Conservation (phyloP, 1,140 invertebrate species). For the Alviniconcha marisindica region DNA sequence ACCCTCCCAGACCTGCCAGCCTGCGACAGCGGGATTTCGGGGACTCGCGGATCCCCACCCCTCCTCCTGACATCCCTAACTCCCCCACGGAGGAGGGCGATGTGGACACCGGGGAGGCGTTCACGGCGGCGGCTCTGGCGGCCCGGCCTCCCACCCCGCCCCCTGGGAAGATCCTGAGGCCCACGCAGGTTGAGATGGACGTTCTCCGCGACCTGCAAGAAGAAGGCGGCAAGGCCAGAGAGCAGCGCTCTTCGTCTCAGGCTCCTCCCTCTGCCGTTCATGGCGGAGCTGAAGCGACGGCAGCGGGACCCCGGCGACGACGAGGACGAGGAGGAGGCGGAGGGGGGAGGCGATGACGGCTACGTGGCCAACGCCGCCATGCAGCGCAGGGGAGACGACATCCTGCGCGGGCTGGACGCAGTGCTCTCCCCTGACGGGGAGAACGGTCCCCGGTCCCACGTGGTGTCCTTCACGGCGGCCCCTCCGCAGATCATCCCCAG, state of each 20-base stretch:
- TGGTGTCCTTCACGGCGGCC: slow-evolving; percentile 11
- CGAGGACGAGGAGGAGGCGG: background rate
- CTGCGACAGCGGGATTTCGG: slow-evolving; percentile 4
- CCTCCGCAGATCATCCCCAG: slow-evolving; percentile 30
- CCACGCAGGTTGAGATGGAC: background rate
- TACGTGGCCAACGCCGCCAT: background rate
- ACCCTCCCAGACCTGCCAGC: background rate
- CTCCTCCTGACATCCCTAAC: slow-evolving; percentile 26
- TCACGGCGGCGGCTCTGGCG: background rate
- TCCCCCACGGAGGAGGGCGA: background rate
- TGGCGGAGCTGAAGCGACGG: slow-evolving; percentile 34
- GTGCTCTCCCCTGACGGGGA: slow-evolving; percentile 18
- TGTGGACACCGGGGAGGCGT: background rate
- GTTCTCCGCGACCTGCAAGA: slow-evolving; percentile 1
- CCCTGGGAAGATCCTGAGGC: background rate
- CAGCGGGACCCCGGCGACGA: slow-evolving; percentile 18
- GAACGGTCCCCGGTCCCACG: background rate
- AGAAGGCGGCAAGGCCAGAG: slow-evolving; percentile 1
- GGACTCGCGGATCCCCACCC: slow-evolving; percentile 7
- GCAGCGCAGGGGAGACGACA: slow-evolving; percentile 17
- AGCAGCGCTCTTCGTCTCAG: background rate
- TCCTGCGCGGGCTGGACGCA: background rate
- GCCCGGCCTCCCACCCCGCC: slow-evolving; percentile 22
- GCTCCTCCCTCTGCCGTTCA: background rate
- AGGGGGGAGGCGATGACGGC: too few relatives aligned